phyloP scores from a whole-genome alignment of 2,888 invertebrate genomes.

The Pilophorus perplexus region DNA sequence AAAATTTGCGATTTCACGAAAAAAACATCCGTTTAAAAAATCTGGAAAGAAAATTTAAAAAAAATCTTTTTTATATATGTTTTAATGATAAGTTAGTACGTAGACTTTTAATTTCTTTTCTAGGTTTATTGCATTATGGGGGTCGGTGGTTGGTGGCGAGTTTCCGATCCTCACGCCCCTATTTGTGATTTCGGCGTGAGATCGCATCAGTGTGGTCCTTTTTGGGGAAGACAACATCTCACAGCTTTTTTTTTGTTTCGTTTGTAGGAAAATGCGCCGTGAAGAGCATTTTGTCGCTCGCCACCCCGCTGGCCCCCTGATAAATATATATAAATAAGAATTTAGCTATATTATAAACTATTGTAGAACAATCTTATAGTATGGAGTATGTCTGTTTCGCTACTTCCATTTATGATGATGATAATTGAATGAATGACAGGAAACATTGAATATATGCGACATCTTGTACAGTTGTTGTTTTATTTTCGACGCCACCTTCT shows the following conservation, averaged over 20 bases:
- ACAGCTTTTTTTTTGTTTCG: too few species aligned
- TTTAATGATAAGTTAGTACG: conserved; percentile 45
- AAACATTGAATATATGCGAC: conserved; percentile 45
- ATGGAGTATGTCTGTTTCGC: conserved; percentile 44
- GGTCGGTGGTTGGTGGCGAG: too few species aligned
- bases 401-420: conserved; percentile 45
- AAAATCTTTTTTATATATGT: conserved; percentile 45
- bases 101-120: conserved; percentile 44
- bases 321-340: conserved; percentile 44
- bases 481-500: too few species aligned
- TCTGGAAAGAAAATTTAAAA: conserved; percentile 24
- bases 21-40: conserved; percentile 16
- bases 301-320: too few species aligned
- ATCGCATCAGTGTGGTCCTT: too few species aligned
- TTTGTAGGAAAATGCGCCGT: too few species aligned
- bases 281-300: too few species aligned
- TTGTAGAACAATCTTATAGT: conserved; percentile 46
- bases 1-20: conserved; percentile 34
- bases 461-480: conserved; percentile 41
- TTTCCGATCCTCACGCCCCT: too few species aligned
- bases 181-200: too few species aligned
- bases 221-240: too few species aligned
- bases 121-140: conserved; percentile 44
- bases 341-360: conserved; percentile 45
- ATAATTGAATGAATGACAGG: conserved; percentile 38